Evolutionary conservation across 53 echinoderm and acorn worm species (phyloP).

Genomic region (Echinarachnius parma): DNA sequence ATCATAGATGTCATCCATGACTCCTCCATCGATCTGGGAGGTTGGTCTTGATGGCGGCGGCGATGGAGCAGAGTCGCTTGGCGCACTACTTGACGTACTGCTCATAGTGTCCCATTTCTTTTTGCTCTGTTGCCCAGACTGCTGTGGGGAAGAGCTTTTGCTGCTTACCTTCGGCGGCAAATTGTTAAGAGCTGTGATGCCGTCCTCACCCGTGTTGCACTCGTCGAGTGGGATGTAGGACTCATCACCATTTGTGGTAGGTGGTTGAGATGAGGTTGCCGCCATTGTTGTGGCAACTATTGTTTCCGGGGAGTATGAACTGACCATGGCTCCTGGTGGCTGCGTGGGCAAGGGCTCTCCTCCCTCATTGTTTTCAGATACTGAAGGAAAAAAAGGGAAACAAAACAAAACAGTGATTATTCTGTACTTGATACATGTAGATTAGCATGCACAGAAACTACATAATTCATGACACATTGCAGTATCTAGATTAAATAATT

Average conservation of each 20-base stretch:
- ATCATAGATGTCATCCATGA: constrained; percentile 51
- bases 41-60: constrained; percentile 45
- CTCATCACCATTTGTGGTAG: constrained; percentile 37
- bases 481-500: no score
- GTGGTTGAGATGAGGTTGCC: constrained; percentile 7
- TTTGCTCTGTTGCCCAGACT: constrained; percentile 5
- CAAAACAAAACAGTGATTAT: no score
- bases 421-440: no score
- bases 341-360: constrained; percentile 4
- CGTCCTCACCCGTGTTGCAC: constrained; percentile 44
- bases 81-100: constrained; percentile 55
- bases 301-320: neutral
- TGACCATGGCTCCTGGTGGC: neutral
- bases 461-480: no score
- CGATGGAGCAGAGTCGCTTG: constrained; percentile 58
- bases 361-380: constrained; percentile 11
- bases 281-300: no score
- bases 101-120: constrained; percentile 34
- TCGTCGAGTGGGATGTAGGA: constrained; percentile 71
- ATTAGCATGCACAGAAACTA: no score
- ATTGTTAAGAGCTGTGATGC: neutral
- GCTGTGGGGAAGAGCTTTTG: neutral
- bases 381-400: neutral
- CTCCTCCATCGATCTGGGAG: constrained; percentile 21
- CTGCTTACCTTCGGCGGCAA: constrained; percentile 21